Evolutionary conservation across 1,140 invertebrate genomes (phyloP), one percentile per base, ranked within the genome.

Genomic region (Drosophila kohkoa): DNA sequence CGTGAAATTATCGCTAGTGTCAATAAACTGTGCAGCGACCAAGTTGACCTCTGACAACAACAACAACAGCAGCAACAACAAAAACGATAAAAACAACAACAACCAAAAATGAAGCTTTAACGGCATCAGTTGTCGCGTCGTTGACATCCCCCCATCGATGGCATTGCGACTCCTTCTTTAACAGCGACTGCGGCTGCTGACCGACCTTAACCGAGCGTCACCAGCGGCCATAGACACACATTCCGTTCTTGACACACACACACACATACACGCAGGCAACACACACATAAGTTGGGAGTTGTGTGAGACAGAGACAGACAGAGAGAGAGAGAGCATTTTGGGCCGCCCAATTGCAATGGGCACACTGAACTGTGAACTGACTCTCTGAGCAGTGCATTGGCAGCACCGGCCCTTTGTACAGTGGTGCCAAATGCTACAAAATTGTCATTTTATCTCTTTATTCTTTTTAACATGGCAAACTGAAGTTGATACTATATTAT

Each of bases 141-240:
- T 60, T 60, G 66, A 59, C 66, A 49, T 58, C 38, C 35, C 16
- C 11, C 20, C 20, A 8, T 20, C 38, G 20, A 25, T 32, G 32
- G 32, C 32, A 10, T 38, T 10, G 35, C 35, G 35, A 38, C 35
- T 38, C 35, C 35, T 32, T 32, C 32, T 38, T 38, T 11, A 38
- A 38, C 35, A 8, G 35, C 46, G 7, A 6, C 46, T 15, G 30
- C 15, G 28, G n/a, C 41, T 11, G 10, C 46, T 54, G 28, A 46
- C 51, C 51, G 51, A 66, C 51, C 51, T 55, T 55, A 43, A 55
- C 52, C 62, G 48, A 38, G 35, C 25, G 65, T 46, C 28, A 54
- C 49, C 63, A 66, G 59, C 28, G 75, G 57, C 15, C 75, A 77
- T 74, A 77, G 75, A 77, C 75, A 77, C 70, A 77, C 63, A 74